Evolutionary conservation across 2,888 invertebrate genomes (phyloP).

Genomic region (Mactromeris polynyma): DNA sequence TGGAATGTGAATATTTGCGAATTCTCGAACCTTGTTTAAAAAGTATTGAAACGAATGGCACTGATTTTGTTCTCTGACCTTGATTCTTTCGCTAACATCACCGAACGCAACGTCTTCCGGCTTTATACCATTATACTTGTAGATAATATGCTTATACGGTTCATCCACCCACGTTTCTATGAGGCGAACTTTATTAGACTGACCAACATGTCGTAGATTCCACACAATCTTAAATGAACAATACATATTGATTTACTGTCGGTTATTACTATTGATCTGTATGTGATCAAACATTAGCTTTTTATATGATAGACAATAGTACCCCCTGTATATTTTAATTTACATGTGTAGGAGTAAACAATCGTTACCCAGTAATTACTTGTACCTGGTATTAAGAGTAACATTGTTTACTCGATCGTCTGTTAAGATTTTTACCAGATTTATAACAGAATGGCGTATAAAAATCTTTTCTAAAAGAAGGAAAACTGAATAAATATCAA

Average conservation of each 20-base stretch:
- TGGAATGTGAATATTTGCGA: conserved; percentile 54
- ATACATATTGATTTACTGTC: neutral
- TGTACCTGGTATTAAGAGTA: no score
- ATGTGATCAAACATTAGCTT: no score
- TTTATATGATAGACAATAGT: no score
- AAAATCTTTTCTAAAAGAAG: no score
- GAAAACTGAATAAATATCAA: no score
- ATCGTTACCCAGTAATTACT: no score
- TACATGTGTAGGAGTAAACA: no score
- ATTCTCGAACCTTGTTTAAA: conserved; percentile 44
- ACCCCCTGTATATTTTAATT: no score
- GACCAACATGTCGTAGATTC: conserved; percentile 31
- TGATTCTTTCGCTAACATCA: conserved; percentile 40
- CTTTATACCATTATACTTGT: conserved; percentile 4
- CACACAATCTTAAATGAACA: conserved; percentile 39
- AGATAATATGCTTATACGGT: conserved; percentile 34
- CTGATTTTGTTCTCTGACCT: conserved; percentile 46
- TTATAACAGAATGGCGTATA: no score
- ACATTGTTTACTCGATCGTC: no score
- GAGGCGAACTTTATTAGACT: conserved; percentile 35
- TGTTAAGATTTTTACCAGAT: no score
- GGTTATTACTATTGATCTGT: no score
- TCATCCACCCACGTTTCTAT: conserved; percentile 46
- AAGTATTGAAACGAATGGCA: conserved; percentile 61
- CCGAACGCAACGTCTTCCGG: conserved; percentile 29